Evolutionary conservation across 2,113 vertebrate species (phyloP), one percentile per base, ranked within the genome.

Genomic region (Sialia sialis): DNA sequence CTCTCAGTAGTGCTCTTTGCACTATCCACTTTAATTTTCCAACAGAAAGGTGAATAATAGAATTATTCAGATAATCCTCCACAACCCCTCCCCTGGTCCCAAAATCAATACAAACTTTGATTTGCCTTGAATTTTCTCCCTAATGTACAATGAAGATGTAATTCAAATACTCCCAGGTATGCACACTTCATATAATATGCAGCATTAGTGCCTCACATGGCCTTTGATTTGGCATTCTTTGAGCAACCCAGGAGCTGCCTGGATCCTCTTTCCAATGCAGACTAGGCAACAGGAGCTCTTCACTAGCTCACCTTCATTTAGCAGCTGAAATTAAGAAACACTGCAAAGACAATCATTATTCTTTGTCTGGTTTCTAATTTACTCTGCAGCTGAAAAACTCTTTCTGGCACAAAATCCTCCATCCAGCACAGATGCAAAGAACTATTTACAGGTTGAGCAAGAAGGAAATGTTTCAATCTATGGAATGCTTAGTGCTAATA

Each of bases 41-140:
- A 89, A 82, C 82, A 90, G 96, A 95, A 95, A 95, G 93, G 87
- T 94, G 94, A 94, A 94, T 95, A 95, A 95, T 48, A 97, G 84
- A 95, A 94, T 96, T 95, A 96, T 96, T 95, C 95, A 95, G 75
- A 93, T 81, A 89, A 96, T 74, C 86, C 58, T 91, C 76, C 79
- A 49, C 81, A 77, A 32, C 74, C 84, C 93, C 86, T 95, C 87
- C 87, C 72, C 54, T 2, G 3, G 22, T 48, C 63, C 58, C 67
- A 23, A 91, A 95, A 97, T 98, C 96, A 96, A 97, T 97, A 93
- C 48, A 93, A 96, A 93, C 93, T 94, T 90, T 95, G 96, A 95
- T 97, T 97, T 96, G 87, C 89, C 90, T 93, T 73, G 90, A 95
- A 94, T 95, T 91, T n/a, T 72, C 73, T 82, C 90, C 80, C 84